Evolutionary conservation across 2,797 vertebrate genomes (phyloP).

Genomic region (Aselliscus stoliczkanus): DNA sequence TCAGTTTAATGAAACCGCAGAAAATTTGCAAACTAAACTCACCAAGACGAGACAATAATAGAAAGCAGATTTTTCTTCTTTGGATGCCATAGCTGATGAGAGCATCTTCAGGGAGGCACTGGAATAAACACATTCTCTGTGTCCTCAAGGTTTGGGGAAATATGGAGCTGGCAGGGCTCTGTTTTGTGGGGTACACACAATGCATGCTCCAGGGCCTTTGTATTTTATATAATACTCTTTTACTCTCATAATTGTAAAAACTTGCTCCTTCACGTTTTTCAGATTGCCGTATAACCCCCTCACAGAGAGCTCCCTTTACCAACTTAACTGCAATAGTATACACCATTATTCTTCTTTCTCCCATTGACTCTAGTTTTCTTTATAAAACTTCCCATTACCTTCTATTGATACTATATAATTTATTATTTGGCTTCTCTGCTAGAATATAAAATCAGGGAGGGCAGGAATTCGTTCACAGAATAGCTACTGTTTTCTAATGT

Average conservation of each 20-base stretch:
- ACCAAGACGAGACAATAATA: constrained; percentile 49
- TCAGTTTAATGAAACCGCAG: constrained; percentile 66
- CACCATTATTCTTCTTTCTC: not conserved
- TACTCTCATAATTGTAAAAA: constrained; percentile 7
- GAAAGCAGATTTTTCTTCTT: constrained; percentile 58
- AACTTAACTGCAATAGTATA: not conserved
- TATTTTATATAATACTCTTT: not conserved
- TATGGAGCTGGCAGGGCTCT: not conserved
- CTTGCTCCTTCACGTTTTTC: not conserved
- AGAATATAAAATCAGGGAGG: not conserved
- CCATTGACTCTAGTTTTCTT: not conserved
- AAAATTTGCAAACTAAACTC: constrained; percentile 61
- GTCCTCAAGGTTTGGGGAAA: not conserved
- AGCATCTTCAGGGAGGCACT: constrained; percentile 18
- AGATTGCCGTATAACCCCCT: not conserved
- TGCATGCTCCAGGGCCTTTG: not conserved
- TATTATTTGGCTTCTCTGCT: not conserved
- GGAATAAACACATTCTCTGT: constrained; percentile 20
- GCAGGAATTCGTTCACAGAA: not conserved
- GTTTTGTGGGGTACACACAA: not conserved
- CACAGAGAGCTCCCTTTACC: not conserved
- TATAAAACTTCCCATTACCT: not conserved
- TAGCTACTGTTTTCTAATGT: not conserved
- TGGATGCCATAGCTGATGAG: not conserved
- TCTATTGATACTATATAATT: not conserved